A percentile compares a stretch with the other conserved stretches of the same genome.
These are phyloP conservation scores for Sepioteuthis lessoniana DNA, from an alignment of 2,888 invertebrate species.

Conservation along the genomic window DNA sequence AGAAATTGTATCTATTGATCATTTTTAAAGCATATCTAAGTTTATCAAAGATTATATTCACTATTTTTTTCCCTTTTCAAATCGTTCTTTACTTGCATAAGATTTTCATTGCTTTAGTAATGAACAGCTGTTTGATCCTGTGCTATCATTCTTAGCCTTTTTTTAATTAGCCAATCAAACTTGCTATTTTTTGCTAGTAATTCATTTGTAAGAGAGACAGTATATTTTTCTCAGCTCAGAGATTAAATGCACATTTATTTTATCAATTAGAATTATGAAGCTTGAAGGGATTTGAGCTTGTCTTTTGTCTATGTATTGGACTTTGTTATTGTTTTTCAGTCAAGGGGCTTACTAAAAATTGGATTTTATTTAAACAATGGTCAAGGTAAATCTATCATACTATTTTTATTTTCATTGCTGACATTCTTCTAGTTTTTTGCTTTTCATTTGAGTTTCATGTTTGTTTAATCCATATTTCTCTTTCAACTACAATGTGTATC, in stretches of 20 bases:
- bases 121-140: background rate
- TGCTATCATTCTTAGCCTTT: background rate
- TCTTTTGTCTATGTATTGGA: background rate
- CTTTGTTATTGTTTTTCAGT: background rate
- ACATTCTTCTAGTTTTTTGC: no score
- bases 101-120: background rate
- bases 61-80: background rate
- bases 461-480: no score
- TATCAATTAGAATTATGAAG: background rate
- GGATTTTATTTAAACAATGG: constrained; percentile 24
- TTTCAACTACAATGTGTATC: no score
- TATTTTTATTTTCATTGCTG: no score
- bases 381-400: background rate
- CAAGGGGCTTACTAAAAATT: background rate
- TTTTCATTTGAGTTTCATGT: no score
- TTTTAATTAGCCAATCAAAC: background rate
- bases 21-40: background rate
- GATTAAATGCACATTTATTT: background rate
- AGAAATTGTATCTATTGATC: background rate
- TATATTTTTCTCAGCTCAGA: background rate
- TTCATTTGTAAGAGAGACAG: background rate
- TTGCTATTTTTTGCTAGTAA: background rate
- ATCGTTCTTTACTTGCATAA: background rate
- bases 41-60: background rate
- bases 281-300: background rate